phyloP scores from a whole-genome alignment of 2,888 invertebrate species.

The Axea sp. region DNA sequence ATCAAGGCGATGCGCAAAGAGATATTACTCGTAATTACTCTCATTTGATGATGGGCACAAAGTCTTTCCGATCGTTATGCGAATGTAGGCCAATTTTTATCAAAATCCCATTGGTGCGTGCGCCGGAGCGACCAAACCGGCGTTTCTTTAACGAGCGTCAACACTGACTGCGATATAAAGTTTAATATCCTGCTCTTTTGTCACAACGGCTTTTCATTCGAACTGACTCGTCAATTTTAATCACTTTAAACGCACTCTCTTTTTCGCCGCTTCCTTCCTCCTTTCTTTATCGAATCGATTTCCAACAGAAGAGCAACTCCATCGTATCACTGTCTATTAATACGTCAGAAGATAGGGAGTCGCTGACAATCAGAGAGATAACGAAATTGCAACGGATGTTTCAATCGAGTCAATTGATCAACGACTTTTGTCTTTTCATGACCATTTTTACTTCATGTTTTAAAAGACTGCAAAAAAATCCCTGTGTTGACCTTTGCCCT shows the following conservation, averaged over 20 bases:
- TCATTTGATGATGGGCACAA: slow-evolving; percentile 45
- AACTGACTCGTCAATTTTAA: slow-evolving; percentile 36
- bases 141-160: slow-evolving; percentile 31
- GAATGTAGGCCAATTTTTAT: slow-evolving; percentile 60
- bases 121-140: slow-evolving; percentile 29
- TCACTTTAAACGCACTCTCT: slow-evolving; percentile 41
- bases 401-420: slow-evolving; percentile 22
- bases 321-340: slow-evolving; percentile 35
- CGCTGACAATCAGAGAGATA: slow-evolving; percentile 8
- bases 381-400: slow-evolving; percentile 26
- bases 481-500: too few relatives aligned
- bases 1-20: slow-evolving; percentile 37
- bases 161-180: slow-evolving; percentile 24
- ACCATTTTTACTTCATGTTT: not conserved
- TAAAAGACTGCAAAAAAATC: too few relatives aligned
- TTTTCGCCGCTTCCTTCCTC: slow-evolving; percentile 2
- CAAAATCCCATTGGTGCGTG: slow-evolving; percentile 45
- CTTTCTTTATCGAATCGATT: slow-evolving; percentile 6
- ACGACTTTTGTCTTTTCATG: not conserved
- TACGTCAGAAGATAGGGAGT: slow-evolving; percentile 34
- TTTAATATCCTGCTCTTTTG: slow-evolving; percentile 39
- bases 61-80: slow-evolving; percentile 39
- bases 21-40: slow-evolving; percentile 56
- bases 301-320: slow-evolving; percentile 10
- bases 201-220: slow-evolving; percentile 27